These are phyloP conservation scores for Plebejus melissa DNA, from an alignment of 2,888 invertebrate species.

Conservation along the genomic window DNA sequence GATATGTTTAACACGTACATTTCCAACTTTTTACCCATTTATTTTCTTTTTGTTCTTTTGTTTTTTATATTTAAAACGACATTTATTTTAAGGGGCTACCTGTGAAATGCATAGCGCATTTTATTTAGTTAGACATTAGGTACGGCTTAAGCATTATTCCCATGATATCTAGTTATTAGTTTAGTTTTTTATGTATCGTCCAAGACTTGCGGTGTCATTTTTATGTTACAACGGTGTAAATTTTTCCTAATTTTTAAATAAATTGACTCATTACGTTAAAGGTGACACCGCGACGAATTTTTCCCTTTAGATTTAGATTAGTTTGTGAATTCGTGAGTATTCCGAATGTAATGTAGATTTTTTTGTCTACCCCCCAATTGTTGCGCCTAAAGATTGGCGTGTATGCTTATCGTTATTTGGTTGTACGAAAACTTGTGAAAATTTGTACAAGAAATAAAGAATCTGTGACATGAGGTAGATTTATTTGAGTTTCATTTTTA, in stretches of 20 bases:
- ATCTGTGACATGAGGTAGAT: constrained; percentile 63
- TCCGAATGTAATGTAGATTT: constrained; percentile 31
- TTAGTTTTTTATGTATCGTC: constrained; percentile 39
- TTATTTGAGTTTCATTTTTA: constrained; percentile 63
- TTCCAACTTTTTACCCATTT: constrained; percentile 55
- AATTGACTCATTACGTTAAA: constrained; percentile 4
- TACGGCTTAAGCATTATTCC: constrained; percentile 71
- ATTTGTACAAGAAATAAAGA: constrained; percentile 72
- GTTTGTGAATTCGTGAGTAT: constrained; percentile 41
- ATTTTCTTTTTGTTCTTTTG: constrained; percentile 45
- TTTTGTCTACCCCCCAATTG: constrained; percentile 30
- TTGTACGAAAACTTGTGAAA: constrained; percentile 62
- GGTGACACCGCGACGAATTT: constrained; percentile 20
- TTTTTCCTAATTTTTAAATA: constrained; percentile 25
- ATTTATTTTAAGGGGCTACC: constrained; percentile 48
- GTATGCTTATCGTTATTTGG: constrained; percentile 41
- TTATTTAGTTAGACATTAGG: constrained; percentile 57
- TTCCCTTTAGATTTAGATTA: constrained; percentile 52
- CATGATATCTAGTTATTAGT: constrained; percentile 57
- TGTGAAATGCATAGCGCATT: constrained; percentile 58
- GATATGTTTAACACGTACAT: constrained; percentile 56
- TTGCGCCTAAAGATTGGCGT: constrained; percentile 29
- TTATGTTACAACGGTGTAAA: constrained; percentile 45
- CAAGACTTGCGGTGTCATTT: constrained; percentile 51
- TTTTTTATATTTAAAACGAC: constrained; percentile 41